Base-by-base conservation (phyloP, 2,113 vertebrate genomes). In the Epinephelus cyanopodus region DNA sequence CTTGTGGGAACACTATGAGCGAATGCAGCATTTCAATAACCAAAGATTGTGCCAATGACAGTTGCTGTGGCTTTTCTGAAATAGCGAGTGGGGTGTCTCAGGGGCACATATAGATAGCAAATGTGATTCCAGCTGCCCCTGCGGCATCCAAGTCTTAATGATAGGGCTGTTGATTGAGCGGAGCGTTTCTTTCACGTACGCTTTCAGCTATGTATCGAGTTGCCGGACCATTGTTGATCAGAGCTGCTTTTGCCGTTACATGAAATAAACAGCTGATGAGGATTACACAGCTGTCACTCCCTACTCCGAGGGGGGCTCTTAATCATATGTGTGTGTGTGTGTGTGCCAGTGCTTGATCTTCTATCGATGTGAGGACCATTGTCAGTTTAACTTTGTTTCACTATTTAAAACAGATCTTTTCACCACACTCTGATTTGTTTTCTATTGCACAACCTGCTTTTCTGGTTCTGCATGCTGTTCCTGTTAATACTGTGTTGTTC, bases 201-300 rank as follows among this genome's bases (percentile, higher is more conserved):
- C 86, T 88, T 72, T 74, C 73, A 81, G 90, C 84, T 3, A n/a
- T 23, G 83, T 83, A 90, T 95, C 91, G 0, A 50, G 90, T 96
- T 95, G 61, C 93, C 2, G 15, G 25, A 8, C 87, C 87, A 93
- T 95, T 95, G 95, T 96, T 94, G 89, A 89, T 91, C 77, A 72
- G 74, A 84, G 89, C 83, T 83, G 74, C 90, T 77, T 91, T 88
- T 83, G 87, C 87, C n/a, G 19, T 83, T 80, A 92, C 92, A 80
- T 84, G 86, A 92, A 91, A 91, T 74, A 89, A 95, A 90, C 95
- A 96, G 95, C 90, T 96, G 95, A 95, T 71, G 84, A 85, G 88
- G 90, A 87, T 94, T 91, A 76, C 21, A 52, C 86, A 91, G 86
- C 94, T 95, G 94, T 86, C 86, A 62, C 76, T 85, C 69, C 56